Percentiles rank a stretch among this genome's conserved stretches.
Evolutionary conservation across 30 jellyfish, hydroid and myxozoan genomes (phyloP).

Genomic region (Hydractinia echinata): DNA sequence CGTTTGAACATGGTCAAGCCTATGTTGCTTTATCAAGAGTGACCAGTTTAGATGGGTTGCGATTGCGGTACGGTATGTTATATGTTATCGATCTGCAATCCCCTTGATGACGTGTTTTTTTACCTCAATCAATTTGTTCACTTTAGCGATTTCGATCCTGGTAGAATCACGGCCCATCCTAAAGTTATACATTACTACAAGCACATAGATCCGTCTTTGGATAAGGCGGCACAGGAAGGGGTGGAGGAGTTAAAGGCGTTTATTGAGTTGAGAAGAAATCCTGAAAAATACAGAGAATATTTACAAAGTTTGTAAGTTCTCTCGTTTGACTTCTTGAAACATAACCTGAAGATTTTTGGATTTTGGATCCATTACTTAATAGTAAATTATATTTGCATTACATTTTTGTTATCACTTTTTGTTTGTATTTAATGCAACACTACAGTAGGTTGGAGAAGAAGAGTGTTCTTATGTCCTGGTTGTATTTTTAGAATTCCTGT

Average conservation of each 20-base stretch:
- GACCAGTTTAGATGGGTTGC: conserved; percentile 55
- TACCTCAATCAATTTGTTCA: neutral
- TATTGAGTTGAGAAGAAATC: neutral
- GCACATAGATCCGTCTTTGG: conserved; percentile 27
- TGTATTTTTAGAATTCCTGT: neutral
- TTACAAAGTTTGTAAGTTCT: neutral
- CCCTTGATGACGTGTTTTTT: neutral
- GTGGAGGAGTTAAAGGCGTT: conserved; percentile 24
- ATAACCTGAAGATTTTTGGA: neutral
- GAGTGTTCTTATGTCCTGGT: neutral
- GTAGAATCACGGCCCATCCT: conserved; percentile 60
- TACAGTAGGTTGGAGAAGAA: neutral
- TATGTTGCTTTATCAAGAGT: conserved; percentile 72
- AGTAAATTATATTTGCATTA: too few species aligned
- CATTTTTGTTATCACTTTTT: too few species aligned
- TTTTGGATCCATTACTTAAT: too few species aligned
- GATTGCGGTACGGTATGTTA: conserved; percentile 16
- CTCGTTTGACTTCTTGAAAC: neutral
- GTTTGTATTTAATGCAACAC: too few species aligned
- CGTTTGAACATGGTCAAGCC: conserved; percentile 75
- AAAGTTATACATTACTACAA: conserved; percentile 41
- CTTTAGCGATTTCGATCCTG: conserved; percentile 43
- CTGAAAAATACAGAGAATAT: neutral
- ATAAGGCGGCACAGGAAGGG: conserved; percentile 8
- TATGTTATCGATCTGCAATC: neutral